Base-by-base conservation (phyloP, 2,113 vertebrate genomes). In the Thryonomys swinderianus region DNA sequence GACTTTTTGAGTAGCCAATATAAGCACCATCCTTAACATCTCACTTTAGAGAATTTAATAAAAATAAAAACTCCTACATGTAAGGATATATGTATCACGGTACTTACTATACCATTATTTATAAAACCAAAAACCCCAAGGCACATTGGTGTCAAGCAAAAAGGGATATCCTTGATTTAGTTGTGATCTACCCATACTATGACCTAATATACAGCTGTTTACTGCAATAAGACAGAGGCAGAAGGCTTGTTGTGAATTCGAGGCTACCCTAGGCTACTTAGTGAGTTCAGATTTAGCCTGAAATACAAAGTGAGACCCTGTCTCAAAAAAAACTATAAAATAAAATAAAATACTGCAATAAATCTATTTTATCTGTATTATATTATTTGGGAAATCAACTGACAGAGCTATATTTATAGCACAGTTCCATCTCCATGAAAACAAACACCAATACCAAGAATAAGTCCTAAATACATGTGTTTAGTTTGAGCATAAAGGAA, bases 1-100 rank as follows among this genome's bases (percentile, higher is more conserved):
- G n/a, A 53, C 53, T 42, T 83, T 94, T 69, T 88, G 62, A 93
- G 62, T 67, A 91, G 55, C n/a, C 25, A 96, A 93, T 42, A 91
- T 8, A 91, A 79, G 30, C 73, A 92, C 40, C 30, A 66, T 4
- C 66, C 59, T 30, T 73, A 73, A 96, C 88, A 88, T 59, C 21
- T 20, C 8, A 88, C 73, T 62, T 94, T 76, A 30, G 13, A 71
- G 79, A 90, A n/a, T 73, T 59, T 94, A 92, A 53, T 30, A 94
- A 42, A 93, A 90, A 84, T 71, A 86, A 87, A 79, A 79, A 13
- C 18, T 89, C 37, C 48, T 74, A 40, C 61, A 59, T 9, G 59
- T 92, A 87, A 78, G 17, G 16, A 59, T 61, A 37, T n/a, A 61
- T 66, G 20, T 64, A 20, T 13, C 34, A 53, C 32, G 40, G 74